Conservation (phyloP, 2,888 invertebrate genomes). For the Mystacides longicornis region DNA sequence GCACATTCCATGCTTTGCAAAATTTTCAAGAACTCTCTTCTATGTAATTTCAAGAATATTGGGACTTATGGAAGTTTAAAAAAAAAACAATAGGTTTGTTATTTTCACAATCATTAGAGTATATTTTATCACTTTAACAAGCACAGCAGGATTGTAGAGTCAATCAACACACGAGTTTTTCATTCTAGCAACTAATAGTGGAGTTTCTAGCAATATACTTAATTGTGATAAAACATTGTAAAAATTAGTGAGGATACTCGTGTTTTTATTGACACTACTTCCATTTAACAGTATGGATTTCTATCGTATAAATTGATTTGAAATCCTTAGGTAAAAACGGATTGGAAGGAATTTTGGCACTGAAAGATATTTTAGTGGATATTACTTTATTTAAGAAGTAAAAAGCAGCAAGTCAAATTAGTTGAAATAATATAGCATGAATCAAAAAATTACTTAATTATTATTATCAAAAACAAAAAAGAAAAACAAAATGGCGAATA, state of each 20-base stretch:
- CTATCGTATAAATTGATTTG: not conserved
- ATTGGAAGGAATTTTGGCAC: constrained; percentile 1
- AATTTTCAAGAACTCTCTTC: too few relatives aligned
- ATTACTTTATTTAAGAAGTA: not conserved
- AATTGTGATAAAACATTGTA: too few relatives aligned
- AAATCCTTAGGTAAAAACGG: not conserved
- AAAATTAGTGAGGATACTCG: not conserved
- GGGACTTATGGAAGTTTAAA: not conserved
- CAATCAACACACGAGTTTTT: not conserved
- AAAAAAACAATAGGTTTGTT: not conserved
- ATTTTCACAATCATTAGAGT: not conserved
- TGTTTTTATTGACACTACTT: not conserved
- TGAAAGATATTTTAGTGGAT: constrained; percentile 7
- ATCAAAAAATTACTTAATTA: not conserved
- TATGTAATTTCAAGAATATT: too few relatives aligned
- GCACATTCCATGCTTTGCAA: too few relatives aligned
- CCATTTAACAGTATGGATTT: not conserved
- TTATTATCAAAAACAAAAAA: not conserved
- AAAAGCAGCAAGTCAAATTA: constrained; percentile 4
- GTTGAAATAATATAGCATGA: constrained; percentile 7
- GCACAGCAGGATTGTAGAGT: not conserved
- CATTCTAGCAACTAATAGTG: too few relatives aligned
- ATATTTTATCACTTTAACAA: not conserved
- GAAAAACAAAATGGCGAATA: not conserved
- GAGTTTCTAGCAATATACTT: too few relatives aligned